Evolutionary conservation across 2,888 invertebrate species (phyloP).

Genomic region (Apantesis nais): DNA sequence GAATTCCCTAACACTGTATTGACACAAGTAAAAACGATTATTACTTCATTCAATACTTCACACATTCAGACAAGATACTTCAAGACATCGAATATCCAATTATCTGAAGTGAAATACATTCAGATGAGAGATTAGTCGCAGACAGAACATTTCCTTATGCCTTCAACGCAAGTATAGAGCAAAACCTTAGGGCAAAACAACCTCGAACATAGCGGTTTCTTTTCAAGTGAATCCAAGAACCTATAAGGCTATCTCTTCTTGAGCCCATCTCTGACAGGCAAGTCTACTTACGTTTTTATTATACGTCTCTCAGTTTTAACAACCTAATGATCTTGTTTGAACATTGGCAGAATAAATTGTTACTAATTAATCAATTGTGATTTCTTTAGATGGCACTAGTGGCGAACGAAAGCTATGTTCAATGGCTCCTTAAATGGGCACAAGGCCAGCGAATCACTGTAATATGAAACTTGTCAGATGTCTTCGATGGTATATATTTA

Average conservation of each 20-base stretch:
- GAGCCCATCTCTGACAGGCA: background rate
- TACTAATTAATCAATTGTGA: slow-evolving; percentile 17
- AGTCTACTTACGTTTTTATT: background rate
- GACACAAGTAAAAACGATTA: background rate
- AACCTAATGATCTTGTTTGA: slow-evolving; percentile 14
- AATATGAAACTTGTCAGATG: background rate
- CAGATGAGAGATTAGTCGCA: background rate
- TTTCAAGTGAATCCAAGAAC: slow-evolving; percentile 1
- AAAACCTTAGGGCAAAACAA: background rate
- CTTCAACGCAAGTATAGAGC: background rate
- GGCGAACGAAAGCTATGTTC: slow-evolving; percentile 1
- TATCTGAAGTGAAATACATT: background rate
- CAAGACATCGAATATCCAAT: background rate
- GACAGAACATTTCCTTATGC: background rate
- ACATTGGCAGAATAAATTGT: slow-evolving; percentile 19
- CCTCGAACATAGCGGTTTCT: background rate
- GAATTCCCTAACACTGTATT: too few species aligned
- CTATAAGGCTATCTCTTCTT: background rate
- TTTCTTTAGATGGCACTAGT: slow-evolving; percentile 1
- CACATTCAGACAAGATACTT: too few species aligned
- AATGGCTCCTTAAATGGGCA: slow-evolving; percentile 1
- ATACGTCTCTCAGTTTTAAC: background rate
- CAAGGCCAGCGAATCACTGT: background rate
- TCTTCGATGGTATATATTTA: background rate
- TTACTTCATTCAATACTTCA: too few species aligned